These are phyloP conservation scores for Gerris lacustris DNA, from an alignment of 2,888 invertebrate species.

Conservation along the genomic window DNA sequence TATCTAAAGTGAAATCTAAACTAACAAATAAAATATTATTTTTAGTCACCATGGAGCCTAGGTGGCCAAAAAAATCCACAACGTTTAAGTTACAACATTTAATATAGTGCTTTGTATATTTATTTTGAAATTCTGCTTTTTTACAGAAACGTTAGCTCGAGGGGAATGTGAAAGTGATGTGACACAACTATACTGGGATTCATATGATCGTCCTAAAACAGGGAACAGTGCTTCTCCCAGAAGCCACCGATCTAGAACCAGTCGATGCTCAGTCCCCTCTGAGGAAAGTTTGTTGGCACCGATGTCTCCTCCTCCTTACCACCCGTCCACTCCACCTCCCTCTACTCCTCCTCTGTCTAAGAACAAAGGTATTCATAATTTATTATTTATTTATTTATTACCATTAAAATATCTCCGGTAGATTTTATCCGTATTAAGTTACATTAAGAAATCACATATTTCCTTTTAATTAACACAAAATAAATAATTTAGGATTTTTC, in stretches of 20 bases:
- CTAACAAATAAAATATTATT: too few species aligned
- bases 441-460: too few species aligned
- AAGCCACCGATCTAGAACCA: constrained; percentile 40
- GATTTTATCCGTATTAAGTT: too few species aligned
- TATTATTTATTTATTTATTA: not conserved
- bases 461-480: too few species aligned
- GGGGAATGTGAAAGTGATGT: constrained; percentile 45
- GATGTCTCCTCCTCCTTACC: constrained; percentile 30
- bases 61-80: too few species aligned
- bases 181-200: constrained; percentile 81
- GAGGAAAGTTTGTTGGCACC: constrained; percentile 41
- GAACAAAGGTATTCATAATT: constrained; percentile 32
- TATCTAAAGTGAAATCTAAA: too few species aligned
- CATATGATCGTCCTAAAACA: constrained; percentile 59
- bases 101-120: too few species aligned
- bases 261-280: constrained; percentile 47
- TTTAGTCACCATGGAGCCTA: too few species aligned
- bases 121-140: constrained; percentile 16
- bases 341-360: constrained; percentile 42
- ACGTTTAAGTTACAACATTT: too few species aligned
- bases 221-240: constrained; percentile 40
- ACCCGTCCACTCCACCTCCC: constrained; percentile 38
- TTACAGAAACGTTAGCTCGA: constrained; percentile 47
- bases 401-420: not conserved
- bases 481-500: too few species aligned